Percentiles rank a stretch among this genome's conserved stretches.
These are phyloP conservation scores for Saiga tatarica DNA, from an alignment of 2,113 vertebrate species.

Conservation along the genomic window DNA sequence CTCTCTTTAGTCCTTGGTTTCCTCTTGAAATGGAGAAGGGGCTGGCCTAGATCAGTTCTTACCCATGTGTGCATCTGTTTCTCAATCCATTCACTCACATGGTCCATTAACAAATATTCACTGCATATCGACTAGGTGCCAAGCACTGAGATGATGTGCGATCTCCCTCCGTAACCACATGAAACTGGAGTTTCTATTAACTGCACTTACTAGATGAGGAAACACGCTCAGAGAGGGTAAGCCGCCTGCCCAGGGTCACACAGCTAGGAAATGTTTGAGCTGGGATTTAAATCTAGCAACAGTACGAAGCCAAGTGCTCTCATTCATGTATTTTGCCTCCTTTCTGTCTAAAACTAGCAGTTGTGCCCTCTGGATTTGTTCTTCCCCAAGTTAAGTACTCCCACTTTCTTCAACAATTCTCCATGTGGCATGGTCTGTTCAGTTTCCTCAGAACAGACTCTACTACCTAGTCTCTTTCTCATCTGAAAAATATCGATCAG, in stretches of 20 bases:
- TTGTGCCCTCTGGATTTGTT: not conserved
- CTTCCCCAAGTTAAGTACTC: not conserved
- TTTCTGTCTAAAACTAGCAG: not conserved
- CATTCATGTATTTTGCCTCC: not conserved
- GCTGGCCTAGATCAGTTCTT: not conserved
- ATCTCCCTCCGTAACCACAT: not conserved
- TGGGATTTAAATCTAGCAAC: not conserved
- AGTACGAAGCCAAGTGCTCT: not conserved
- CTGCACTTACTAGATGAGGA: not conserved
- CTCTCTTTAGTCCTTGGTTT: not conserved
- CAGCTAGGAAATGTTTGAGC: not conserved
- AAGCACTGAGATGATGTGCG: not conserved
- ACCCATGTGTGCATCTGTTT: not conserved
- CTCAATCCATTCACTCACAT: not conserved
- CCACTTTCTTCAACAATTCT: not conserved
- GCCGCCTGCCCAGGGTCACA: not conserved
- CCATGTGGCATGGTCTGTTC: not conserved
- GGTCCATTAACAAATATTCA: not conserved
- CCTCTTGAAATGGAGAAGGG: not conserved
- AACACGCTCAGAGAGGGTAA: constrained; percentile 1
- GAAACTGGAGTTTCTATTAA: not conserved
- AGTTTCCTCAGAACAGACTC: not conserved
- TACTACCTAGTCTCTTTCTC: not conserved
- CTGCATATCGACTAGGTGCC: not conserved
- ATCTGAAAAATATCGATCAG: not conserved